Conservation (phyloP, 2,797 vertebrate species). For the Peromyscus melanophrys region DNA sequence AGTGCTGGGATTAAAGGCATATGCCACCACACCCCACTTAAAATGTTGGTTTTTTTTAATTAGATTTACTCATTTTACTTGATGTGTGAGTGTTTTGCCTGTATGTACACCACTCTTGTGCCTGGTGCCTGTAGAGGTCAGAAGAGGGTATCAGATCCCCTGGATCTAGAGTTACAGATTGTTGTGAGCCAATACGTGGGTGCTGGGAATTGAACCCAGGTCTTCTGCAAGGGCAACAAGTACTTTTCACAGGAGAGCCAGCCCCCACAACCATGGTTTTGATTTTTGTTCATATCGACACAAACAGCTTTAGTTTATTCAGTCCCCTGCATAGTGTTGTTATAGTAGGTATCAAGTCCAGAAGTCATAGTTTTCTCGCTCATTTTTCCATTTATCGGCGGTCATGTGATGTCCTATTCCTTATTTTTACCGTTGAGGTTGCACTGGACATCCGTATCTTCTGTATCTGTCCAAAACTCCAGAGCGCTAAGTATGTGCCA, state of each 20-base stretch:
- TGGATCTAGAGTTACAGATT: neutral
- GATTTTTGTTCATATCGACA: neutral
- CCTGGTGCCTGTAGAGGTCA: neutral
- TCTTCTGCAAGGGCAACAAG: neutral
- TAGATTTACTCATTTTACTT: neutral
- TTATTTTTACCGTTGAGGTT: slow-evolving; percentile 16
- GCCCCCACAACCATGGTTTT: neutral
- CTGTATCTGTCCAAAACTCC: neutral
- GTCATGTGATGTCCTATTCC: slow-evolving; percentile 1
- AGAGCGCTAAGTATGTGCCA: neutral
- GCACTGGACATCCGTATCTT: neutral
- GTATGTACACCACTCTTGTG: neutral
- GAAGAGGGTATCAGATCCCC: neutral
- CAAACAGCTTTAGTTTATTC: neutral
- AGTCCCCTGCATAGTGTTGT: neutral
- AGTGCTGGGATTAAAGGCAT: neutral
- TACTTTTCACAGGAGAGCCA: neutral
- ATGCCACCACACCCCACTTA: neutral
- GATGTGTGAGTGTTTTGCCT: neutral
- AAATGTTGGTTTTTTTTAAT: neutral
- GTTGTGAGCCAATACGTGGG: neutral
- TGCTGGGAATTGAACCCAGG: neutral
- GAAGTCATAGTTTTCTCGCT: neutral
- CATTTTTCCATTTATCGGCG: neutral
- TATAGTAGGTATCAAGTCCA: neutral